Conservation (phyloP, 1,140 invertebrate species). For the Panulirus ornatus region DNA sequence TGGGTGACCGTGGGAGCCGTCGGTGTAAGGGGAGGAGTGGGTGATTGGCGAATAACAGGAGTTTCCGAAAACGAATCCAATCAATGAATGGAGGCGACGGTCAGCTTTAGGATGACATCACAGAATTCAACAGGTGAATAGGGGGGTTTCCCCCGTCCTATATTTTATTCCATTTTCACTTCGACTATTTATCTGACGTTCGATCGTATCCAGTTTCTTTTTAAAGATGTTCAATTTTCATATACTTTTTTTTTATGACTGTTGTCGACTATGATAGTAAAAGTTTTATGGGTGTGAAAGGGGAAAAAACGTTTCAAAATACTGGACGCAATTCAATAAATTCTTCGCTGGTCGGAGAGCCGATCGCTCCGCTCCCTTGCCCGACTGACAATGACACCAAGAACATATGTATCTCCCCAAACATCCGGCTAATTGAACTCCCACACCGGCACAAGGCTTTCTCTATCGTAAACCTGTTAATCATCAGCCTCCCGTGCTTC, state of each 20-base stretch:
- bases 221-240: background rate
- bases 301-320: too few species aligned
- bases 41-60: background rate
- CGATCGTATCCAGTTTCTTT: background rate
- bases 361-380: background rate
- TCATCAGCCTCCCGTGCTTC: background rate
- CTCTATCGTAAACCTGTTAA: background rate
- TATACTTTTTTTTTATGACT: background rate
- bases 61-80: slow-evolving; percentile 61
- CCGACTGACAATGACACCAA: slow-evolving; percentile 31
- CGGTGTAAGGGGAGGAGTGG: background rate
- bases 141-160: slow-evolving; percentile 25
- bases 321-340: slow-evolving; percentile 49
- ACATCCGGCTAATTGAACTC: slow-evolving; percentile 48
- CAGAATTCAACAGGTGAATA: slow-evolving; percentile 62
- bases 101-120: slow-evolving; percentile 71
- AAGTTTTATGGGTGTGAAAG: too few species aligned
- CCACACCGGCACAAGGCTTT: background rate
- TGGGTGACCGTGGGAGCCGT: background rate
- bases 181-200: background rate
- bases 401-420: slow-evolving; percentile 6
- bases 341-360: background rate
- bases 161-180: background rate
- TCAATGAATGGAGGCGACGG: slow-evolving; percentile 68
- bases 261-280: too few species aligned